Base-by-base conservation (phyloP, 2,888 invertebrate genomes). In the Colletes collaris region DNA sequence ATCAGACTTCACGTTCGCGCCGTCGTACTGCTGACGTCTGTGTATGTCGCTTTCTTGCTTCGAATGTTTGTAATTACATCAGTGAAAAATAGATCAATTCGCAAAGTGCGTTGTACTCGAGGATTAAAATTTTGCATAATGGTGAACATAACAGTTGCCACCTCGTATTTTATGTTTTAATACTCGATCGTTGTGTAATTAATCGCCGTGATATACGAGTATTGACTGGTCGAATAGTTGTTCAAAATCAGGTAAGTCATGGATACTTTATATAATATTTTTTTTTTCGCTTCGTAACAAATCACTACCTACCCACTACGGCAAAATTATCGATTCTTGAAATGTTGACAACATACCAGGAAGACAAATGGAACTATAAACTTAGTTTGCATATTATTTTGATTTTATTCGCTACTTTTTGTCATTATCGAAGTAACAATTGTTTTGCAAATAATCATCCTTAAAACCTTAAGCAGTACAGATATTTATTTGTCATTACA, bases 1-100 rank as follows among this genome's bases (percentile, higher is more conserved):
- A 76, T 84, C 79, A 60, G 76, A 77, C 78, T 76, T 79, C 72
- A 84, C 84, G 84, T 84, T 83, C 84, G 84, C 84, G 84, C 84
- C 50, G 78, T 83, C 68, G 78, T 79, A 37, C 69, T 52, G 50
- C 62, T 68, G 52, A 60, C 74, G 62, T 76, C 16, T 55, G 59
- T 76, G 37, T 63, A 76, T 55, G 50, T 56, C 53, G 52, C 44
- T 56, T 67, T 72, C 50, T 53, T 53, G 60, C 76, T 71, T 79
- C 68, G 83, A 78, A 81, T 83, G 66, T 78, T 81, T 77, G 53
- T 74, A 67, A 71, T 65, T 67, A 46, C 37, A 56, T 75, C 70
- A 66, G 63, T 68, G 58, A 68, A 62, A 72, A 65, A 16, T 40
- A 62, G 53, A 37, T 16, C 40, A 62, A 64, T 62, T 60, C 56